phyloP scores from a whole-genome alignment of 2,797 vertebrate genomes.

The Meriones psammophilus region DNA sequence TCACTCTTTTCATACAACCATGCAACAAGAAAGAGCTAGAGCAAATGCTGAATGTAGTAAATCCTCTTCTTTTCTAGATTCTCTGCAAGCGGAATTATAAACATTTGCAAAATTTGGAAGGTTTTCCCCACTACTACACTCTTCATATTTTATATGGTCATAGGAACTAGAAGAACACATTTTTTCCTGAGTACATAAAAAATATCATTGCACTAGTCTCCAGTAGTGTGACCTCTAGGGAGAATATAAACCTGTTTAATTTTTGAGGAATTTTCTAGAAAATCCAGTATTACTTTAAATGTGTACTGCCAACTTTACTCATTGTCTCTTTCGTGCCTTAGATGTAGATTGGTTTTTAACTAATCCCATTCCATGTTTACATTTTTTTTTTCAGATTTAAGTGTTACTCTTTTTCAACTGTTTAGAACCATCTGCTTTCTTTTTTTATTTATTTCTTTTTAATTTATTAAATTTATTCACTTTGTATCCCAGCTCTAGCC shows the following conservation, averaged over 20 bases:
- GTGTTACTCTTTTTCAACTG: rapidly evolving
- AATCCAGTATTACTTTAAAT: not conserved
- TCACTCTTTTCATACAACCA: not conserved
- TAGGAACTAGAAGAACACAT: not conserved
- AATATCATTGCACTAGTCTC: not conserved
- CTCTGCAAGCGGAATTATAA: not conserved
- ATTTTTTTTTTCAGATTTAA: not conserved
- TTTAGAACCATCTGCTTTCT: not conserved
- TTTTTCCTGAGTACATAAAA: not conserved
- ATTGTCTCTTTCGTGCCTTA: not conserved
- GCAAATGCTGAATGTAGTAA: not conserved
- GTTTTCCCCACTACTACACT: not conserved
- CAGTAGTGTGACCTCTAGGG: not conserved
- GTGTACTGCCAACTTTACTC: not conserved
- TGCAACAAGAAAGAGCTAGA: not conserved
- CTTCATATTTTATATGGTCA: not conserved
- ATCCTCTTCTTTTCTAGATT: no score
- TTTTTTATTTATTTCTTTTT: not conserved
- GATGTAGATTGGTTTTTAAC: not conserved
- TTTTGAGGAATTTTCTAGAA: not conserved
- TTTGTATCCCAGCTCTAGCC: no score
- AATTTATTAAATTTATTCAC: no score
- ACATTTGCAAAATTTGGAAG: not conserved
- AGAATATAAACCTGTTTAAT: not conserved
- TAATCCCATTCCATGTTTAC: not conserved